Evolutionary conservation across 2,888 invertebrate genomes (phyloP), one percentile per base, ranked within the genome.

Genomic region (Lutraria lutraria): DNA sequence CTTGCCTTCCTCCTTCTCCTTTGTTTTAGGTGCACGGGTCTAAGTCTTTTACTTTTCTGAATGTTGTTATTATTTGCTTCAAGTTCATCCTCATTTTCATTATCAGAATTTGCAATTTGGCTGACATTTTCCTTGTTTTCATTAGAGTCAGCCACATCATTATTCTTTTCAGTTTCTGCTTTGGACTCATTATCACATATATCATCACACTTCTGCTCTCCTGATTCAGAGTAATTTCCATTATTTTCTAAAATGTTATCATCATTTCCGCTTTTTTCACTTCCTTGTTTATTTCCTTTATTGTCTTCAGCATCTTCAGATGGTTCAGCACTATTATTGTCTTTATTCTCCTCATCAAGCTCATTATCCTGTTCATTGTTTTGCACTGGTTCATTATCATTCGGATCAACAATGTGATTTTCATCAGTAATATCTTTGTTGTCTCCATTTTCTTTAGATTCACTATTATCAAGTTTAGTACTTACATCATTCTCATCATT

Each of bases 1-100:
- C 89, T 89, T 89, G 89, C 89, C 87, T 89, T 82, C 31, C 79
- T 85, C 19, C 31, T 80, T 19, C 83, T 83, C 29, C 63, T 85
- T 54, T 60, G n/a, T 72, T 83, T 87, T 79, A 53, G 43, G 31
- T 31, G 12, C 1, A 43, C 76, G 34, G 43, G 54, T 84, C 86
- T 29, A 52, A 52, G 60, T 63, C 52, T 81, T 60, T 81, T 86
- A 43, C 68, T 53, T 34, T 52, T 63, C 53, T 12, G 16, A 43
- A 25, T 31, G n/a, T 19, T 34, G 13, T 83, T 54, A 25, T 81
- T 19, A 83, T 80, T 81, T 4, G 53, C 52, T 31, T 72, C 82
- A 53, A 31, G 12, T n/a, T n/a, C 31, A 60, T 79, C 43, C 43
- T 43, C 43, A 43, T 43, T 43, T 2, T 43, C 43, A 34, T 79